A percentile compares a stretch with the other conserved stretches of the same genome.
Evolutionary conservation across 2,797 vertebrate species (phyloP).

Genomic region (Hydrocynus forskahlii): DNA sequence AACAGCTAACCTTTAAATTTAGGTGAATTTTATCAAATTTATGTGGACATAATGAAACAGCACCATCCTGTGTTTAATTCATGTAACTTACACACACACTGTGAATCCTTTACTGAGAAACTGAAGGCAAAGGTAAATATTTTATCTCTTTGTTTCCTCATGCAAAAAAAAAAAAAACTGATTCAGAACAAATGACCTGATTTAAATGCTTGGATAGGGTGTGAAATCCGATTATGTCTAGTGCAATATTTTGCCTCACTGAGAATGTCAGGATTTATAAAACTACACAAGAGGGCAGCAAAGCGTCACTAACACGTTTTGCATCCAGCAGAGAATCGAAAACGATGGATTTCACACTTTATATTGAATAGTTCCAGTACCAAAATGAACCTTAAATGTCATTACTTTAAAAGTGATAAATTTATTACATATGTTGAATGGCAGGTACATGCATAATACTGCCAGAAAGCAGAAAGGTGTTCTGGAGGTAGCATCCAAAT

Average conservation of each 20-base stretch:
- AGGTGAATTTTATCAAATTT: background rate
- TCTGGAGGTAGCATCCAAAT: no score
- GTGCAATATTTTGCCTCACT: background rate
- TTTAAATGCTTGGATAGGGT: background rate
- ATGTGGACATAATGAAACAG: background rate
- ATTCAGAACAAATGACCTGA: no score
- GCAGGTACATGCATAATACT: background rate
- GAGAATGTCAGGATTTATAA: background rate
- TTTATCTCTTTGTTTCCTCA: background rate
- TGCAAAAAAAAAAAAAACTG: no score
- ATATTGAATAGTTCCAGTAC: background rate
- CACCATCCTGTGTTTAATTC: constrained; percentile 15
- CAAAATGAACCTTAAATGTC: background rate
- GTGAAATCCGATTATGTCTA: background rate
- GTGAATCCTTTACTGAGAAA: background rate
- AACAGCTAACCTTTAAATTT: background rate
- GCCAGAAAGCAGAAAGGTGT: background rate
- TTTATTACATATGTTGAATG: background rate
- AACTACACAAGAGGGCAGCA: constrained; percentile 33
- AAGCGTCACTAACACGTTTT: constrained; percentile 56
- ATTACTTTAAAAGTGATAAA: background rate
- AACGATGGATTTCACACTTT: background rate
- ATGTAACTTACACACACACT: background rate
- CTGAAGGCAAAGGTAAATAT: background rate
- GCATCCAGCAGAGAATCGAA: constrained; percentile 6